Evolutionary conservation across 2,113 vertebrate genomes (phyloP), one percentile per base, ranked within the genome.

Genomic region (Motacilla tschutschensis): DNA sequence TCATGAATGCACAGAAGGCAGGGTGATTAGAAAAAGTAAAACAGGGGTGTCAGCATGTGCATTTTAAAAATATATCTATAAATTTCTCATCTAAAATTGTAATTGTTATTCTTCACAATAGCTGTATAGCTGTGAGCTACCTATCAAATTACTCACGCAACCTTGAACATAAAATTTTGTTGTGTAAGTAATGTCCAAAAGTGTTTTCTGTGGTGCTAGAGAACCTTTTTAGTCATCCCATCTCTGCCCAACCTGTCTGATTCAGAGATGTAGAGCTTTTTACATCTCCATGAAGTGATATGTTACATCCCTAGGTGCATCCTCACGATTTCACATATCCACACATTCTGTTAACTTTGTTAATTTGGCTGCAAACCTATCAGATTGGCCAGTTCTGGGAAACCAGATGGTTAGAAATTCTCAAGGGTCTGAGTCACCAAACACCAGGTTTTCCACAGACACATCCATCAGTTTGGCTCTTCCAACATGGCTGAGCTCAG

Each of bases 401-500:
- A 92, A 75, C 26, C 51, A 26, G 48, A 21, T 60, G 46, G 40
- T 51, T 91, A 25, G 43, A 71, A 78, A 53, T 25, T 40, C 28
- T 76, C n/a, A 57, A 12, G 53, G 28, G 62, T 53, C 63, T 57
- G 54, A 58, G 18, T 93, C 84, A 81, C 59, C 31, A 40, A 76
- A n/a, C 40, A 50, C n/a, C 29, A 29, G 51, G 10, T 79, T 75
- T 86, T 66, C 78, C 51, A 31, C 12, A 46, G 51, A 35, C 19
- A 35, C 0, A 1, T 82, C 72, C 18, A 12, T 20, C 28, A 74
- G 43, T 71, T 71, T 72, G 58, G 13, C 58, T 87, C 36, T 62
- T 65, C 46, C 51, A 65, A 18, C 0, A 0, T 4, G 16, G 22
- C 17, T 0, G 0, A 55, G 18, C 51, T 65, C 29, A n/a, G 44